phyloP scores from a whole-genome alignment of 2,797 vertebrate genomes.

The Podarcis siculus region DNA sequence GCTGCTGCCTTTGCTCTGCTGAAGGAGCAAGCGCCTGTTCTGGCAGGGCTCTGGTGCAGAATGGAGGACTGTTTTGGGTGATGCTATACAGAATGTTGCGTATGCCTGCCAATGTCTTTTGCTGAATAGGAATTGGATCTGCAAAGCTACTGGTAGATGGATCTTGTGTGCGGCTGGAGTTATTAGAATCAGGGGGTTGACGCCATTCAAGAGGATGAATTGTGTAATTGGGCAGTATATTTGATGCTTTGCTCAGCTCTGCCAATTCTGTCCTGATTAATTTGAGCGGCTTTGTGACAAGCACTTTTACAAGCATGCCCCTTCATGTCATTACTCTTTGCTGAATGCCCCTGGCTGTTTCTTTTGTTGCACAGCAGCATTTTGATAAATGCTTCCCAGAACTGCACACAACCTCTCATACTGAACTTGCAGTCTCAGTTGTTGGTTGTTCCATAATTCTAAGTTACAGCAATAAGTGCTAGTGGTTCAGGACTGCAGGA shows the following conservation, averaged over 20 bases:
- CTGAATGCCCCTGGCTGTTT: background rate
- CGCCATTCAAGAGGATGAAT: background rate
- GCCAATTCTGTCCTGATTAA: background rate
- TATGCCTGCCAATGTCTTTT: background rate
- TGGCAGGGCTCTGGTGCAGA: background rate
- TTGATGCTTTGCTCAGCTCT: background rate
- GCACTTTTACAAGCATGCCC: background rate
- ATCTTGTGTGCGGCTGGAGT: background rate
- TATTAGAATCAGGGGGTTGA: background rate
- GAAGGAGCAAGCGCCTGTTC: background rate
- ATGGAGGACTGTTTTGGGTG: background rate
- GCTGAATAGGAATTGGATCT: background rate
- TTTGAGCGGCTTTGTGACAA: background rate
- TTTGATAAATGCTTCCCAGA: accelerated
- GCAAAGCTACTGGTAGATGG: background rate
- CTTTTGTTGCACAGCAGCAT: background rate
- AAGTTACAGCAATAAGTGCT: background rate
- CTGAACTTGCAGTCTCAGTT: background rate
- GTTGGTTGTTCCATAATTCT: background rate
- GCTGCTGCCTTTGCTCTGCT: background rate
- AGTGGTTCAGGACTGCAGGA: background rate
- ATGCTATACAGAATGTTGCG: background rate
- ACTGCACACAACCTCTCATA: accelerated
- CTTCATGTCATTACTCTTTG: background rate
- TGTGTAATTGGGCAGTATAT: accelerated